phyloP scores from a whole-genome alignment of 2,113 vertebrate genomes.

The Urocolius indicus region DNA sequence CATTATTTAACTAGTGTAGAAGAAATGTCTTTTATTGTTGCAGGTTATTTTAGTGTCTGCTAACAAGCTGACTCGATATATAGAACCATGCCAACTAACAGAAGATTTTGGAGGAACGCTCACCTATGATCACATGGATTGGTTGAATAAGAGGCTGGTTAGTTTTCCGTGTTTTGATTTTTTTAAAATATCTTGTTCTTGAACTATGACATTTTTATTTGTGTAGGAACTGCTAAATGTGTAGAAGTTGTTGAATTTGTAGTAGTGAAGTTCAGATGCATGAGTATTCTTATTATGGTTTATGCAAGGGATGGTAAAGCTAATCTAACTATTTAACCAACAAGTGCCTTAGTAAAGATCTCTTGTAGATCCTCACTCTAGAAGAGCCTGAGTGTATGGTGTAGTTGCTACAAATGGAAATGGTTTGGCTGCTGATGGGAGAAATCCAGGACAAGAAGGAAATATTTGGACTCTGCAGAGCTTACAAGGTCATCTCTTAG shows the following conservation, averaged over 20 bases:
- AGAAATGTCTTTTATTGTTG: background rate
- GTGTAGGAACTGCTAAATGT: background rate
- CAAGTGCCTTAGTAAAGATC: background rate
- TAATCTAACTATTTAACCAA: background rate
- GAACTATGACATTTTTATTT: background rate
- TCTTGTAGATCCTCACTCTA: background rate
- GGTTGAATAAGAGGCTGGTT: slow-evolving; percentile 97
- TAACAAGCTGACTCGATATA: slow-evolving; percentile 97
- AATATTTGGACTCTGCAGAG: background rate
- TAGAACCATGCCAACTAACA: slow-evolving; percentile 95
- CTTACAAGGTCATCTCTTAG: background rate
- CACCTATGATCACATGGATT: slow-evolving; percentile 97
- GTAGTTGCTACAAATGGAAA: background rate
- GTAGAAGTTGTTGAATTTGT: background rate
- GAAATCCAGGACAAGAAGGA: background rate
- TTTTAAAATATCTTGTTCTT: background rate
- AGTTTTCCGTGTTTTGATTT: slow-evolving; percentile 44
- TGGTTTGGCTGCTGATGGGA: background rate
- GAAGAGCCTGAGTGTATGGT: background rate
- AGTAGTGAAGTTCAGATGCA: background rate
- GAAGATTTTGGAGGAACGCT: slow-evolving; percentile 97
- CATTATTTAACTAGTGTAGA: background rate
- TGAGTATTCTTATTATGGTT: background rate
- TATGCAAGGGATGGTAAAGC: background rate
- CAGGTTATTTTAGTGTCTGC: slow-evolving; percentile 99